Conservation (phyloP, 1,140 invertebrate species). For the Atta cephalotes region DNA sequence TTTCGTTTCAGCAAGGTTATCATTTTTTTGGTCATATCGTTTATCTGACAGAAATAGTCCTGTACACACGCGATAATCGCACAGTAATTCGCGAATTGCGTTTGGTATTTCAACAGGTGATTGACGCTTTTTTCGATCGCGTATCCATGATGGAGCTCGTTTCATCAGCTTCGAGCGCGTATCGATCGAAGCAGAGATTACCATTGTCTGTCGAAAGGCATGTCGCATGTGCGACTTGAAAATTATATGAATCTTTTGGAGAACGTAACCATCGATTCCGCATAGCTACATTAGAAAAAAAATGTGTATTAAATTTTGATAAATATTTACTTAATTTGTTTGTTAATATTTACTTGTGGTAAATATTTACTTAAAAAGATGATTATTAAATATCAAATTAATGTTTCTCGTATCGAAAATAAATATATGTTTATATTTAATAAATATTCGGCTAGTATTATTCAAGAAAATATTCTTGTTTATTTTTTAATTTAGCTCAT, state of each 20-base stretch:
- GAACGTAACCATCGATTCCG: neutral
- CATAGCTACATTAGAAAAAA: no score
- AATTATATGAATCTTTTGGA: neutral
- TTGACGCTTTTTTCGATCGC: constrained; percentile 33
- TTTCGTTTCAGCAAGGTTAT: neutral
- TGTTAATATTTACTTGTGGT: no score
- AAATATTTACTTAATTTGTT: no score
- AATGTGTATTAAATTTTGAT: no score
- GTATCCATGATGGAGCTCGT: neutral
- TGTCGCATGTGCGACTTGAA: neutral
- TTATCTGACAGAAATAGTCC: neutral
- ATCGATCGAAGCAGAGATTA: constrained; percentile 29
- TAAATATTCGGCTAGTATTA: no score
- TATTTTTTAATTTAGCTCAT: neutral
- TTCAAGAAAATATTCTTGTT: no score
- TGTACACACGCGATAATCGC: neutral
- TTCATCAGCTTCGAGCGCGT: neutral
- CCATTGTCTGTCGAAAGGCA: neutral
- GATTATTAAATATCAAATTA: no score
- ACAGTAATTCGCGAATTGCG: neutral
- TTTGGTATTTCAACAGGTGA: constrained; percentile 61
- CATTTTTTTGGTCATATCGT: neutral
- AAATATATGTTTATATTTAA: no score
- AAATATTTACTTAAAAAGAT: no score
- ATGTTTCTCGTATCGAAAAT: no score